Conservation (phyloP, 2,888 invertebrate species). For the Spodoptera picta region DNA sequence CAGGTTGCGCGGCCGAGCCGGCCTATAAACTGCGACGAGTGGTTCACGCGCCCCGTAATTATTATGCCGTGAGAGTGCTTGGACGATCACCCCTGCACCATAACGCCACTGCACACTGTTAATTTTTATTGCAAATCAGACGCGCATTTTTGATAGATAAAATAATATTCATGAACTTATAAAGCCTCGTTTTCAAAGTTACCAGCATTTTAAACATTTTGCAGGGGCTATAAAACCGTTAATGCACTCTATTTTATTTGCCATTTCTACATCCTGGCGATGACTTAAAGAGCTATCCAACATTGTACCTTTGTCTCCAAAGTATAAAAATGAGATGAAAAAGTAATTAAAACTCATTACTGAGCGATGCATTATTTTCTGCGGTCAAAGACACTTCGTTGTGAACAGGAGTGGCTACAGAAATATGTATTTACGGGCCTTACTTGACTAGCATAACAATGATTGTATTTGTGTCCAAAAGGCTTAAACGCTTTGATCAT, state of each 20-base stretch:
- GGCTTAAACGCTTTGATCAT: conserved; percentile 37
- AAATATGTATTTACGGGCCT: conserved; percentile 36
- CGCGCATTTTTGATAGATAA: conserved; percentile 1
- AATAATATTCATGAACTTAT: neutral
- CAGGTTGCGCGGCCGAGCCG: conserved; percentile 66
- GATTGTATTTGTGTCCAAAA: conserved; percentile 35
- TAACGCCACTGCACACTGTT: conserved; percentile 71
- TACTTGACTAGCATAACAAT: conserved; percentile 45
- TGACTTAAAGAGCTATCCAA: neutral
- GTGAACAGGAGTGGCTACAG: conserved; percentile 37
- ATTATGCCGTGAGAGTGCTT: conserved; percentile 81
- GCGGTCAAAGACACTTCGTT: conserved; percentile 41
- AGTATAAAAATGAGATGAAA: conserved; percentile 21
- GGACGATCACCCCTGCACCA: conserved; percentile 79
- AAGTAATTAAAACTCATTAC: conserved; percentile 32
- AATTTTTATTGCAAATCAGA: conserved; percentile 62
- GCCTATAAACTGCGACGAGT: conserved; percentile 78
- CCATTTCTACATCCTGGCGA: neutral
- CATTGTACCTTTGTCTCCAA: conserved; percentile 10
- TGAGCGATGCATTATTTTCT: conserved; percentile 35
- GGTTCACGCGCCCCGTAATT: conserved; percentile 72
- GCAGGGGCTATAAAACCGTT: no score
- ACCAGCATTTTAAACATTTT: no score
- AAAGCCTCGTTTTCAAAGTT: no score
- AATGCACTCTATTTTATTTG: neutral